These are phyloP conservation scores for Centropus unirufus DNA, from an alignment of 2,113 vertebrate genomes.

Conservation along the genomic window DNA sequence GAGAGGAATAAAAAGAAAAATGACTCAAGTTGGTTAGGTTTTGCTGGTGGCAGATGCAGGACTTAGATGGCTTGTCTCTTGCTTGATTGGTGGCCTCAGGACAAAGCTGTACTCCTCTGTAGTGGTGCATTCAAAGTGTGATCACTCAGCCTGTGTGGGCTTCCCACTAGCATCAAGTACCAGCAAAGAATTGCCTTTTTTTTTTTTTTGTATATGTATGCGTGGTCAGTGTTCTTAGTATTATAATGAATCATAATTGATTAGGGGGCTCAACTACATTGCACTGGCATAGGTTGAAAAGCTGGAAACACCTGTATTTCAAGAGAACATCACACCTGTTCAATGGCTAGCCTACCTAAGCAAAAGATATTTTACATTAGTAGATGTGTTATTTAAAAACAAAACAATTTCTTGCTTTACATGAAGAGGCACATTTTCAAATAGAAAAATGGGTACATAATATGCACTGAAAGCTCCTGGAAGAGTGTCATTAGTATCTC, in stretches of 20 bases:
- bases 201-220: not conserved
- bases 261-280: not conserved
- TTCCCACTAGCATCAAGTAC: not conserved
- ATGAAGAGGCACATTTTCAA: not conserved
- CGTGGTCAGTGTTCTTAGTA: not conserved
- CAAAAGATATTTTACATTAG: not conserved
- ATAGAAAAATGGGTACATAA: not conserved
- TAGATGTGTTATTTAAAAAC: not conserved
- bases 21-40: not conserved
- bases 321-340: not conserved
- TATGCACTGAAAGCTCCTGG: not conserved
- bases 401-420: not conserved
- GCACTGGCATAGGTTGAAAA: not conserved
- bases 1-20: not conserved
- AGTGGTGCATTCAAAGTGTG: not conserved
- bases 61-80: not conserved
- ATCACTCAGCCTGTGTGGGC: not conserved
- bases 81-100: not conserved
- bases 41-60: not conserved
- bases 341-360: accelerated
- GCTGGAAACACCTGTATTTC: not conserved
- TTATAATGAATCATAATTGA: not conserved
- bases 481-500: not conserved
- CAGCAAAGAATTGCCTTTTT: not conserved
- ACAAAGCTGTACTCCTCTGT: not conserved